Evolutionary conservation across 2,113 vertebrate genomes (phyloP).

Genomic region (Ptychochromis oligacanthus): DNA sequence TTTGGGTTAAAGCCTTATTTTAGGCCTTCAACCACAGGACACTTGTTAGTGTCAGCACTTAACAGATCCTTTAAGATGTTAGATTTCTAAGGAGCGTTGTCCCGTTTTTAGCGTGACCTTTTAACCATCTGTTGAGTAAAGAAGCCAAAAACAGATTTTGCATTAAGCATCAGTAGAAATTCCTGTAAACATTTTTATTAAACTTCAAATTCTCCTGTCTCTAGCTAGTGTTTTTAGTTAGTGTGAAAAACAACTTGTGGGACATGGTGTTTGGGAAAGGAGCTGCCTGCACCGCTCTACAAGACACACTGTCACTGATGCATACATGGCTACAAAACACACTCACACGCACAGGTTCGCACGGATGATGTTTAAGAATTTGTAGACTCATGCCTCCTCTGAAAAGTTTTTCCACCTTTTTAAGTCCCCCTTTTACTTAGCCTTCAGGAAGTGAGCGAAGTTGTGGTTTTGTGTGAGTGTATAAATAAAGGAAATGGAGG

Average conservation of each 20-base stretch:
- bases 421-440: background rate
- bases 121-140: background rate
- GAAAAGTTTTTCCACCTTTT: conserved; percentile 6
- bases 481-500: background rate
- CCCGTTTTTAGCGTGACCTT: background rate
- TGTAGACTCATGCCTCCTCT: background rate
- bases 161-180: background rate
- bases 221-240: background rate
- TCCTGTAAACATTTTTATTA: background rate
- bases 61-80: background rate
- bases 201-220: too few species aligned
- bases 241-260: background rate
- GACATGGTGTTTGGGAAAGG: background rate
- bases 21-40: background rate
- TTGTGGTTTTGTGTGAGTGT: background rate
- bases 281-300: background rate
- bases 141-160: background rate
- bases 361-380: conserved; percentile 22
- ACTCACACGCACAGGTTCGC: background rate
- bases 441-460: background rate
- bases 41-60: background rate
- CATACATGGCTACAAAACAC: background rate
- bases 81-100: background rate
- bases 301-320: background rate
- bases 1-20: background rate